Conservation (phyloP, 2,113 vertebrate genomes). For the Melanerpes formicivorus region DNA sequence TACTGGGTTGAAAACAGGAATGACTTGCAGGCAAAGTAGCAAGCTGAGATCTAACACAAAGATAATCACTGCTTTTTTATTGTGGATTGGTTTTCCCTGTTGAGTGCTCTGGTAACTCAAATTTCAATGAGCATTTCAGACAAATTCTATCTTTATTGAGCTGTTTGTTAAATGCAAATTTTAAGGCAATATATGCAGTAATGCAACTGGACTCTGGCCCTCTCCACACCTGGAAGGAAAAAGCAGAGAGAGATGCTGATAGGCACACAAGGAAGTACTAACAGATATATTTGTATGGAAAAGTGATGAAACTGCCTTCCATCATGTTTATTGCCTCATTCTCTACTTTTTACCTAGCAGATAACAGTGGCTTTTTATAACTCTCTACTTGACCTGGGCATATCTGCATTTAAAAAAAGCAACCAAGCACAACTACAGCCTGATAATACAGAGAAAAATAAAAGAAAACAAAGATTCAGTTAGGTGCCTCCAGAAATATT, state of each 20-base stretch:
- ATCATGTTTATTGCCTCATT: neutral
- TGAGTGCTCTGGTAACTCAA: neutral
- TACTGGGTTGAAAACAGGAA: neutral
- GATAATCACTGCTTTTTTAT: neutral
- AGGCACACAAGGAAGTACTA: neutral
- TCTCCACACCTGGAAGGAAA: neutral
- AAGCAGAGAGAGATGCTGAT: neutral
- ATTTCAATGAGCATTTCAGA: neutral
- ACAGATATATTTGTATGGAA: neutral
- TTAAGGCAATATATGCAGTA: neutral
- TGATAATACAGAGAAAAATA: neutral
- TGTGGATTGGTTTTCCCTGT: fast-evolving
- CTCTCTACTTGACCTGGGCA: neutral
- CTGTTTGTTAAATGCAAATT: neutral
- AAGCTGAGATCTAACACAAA: neutral
- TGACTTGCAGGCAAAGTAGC: neutral
- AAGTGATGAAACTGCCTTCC: neutral
- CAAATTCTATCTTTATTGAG: neutral
- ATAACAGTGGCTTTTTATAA: neutral
- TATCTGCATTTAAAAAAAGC: neutral
- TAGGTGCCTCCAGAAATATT: neutral
- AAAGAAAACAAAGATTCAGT: neutral
- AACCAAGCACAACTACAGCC: neutral
- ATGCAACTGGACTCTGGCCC: neutral
- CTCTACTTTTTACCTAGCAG: neutral